Conservation (phyloP, 2,888 invertebrate genomes). For the Andrena haemorrhoa region DNA sequence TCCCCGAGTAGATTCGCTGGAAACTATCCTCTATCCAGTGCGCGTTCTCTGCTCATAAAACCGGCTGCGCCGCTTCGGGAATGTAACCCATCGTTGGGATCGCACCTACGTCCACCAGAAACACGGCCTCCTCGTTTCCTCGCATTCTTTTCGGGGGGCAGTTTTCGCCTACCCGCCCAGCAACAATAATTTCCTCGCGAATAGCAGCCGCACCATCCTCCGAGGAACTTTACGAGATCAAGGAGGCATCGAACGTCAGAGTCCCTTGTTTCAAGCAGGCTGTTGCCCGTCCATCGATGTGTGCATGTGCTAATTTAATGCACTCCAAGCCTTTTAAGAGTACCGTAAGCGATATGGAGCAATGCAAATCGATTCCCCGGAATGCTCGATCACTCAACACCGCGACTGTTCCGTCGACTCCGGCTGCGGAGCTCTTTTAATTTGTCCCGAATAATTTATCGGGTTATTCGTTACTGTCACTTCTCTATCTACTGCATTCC, state of each 20-base stretch:
- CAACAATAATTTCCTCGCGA: slow-evolving; percentile 62
- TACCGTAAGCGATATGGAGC: slow-evolving; percentile 4
- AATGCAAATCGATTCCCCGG: slow-evolving; percentile 5
- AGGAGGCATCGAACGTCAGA: slow-evolving; percentile 13
- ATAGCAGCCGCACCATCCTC: slow-evolving; percentile 16
- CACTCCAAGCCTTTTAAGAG: not conserved
- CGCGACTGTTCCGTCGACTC: not conserved
- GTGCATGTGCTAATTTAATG: slow-evolving; percentile 12
- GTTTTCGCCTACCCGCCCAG: slow-evolving; percentile 58
- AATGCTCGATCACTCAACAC: not conserved
- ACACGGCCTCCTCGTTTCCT: slow-evolving; percentile 57
- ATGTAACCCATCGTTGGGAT: slow-evolving; percentile 72
- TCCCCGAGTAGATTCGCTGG: slow-evolving; percentile 59
- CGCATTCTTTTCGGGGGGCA: slow-evolving; percentile 43
- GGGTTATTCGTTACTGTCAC: not conserved
- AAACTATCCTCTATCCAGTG: slow-evolving; percentile 68
- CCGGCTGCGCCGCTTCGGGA: slow-evolving; percentile 69
- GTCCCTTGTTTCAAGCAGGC: slow-evolving; percentile 3
- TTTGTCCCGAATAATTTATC: not conserved
- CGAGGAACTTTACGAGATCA: slow-evolving; percentile 57
- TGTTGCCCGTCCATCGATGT: not conserved
- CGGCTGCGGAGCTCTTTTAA: not conserved
- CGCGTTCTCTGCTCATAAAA: slow-evolving; percentile 74
- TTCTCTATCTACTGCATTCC: not conserved
- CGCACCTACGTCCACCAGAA: slow-evolving; percentile 72